A percentile compares a stretch with the other conserved stretches of the same genome.
phyloP scores from a whole-genome alignment of 2,113 vertebrate genomes.

The Sapayoa aenigma region DNA sequence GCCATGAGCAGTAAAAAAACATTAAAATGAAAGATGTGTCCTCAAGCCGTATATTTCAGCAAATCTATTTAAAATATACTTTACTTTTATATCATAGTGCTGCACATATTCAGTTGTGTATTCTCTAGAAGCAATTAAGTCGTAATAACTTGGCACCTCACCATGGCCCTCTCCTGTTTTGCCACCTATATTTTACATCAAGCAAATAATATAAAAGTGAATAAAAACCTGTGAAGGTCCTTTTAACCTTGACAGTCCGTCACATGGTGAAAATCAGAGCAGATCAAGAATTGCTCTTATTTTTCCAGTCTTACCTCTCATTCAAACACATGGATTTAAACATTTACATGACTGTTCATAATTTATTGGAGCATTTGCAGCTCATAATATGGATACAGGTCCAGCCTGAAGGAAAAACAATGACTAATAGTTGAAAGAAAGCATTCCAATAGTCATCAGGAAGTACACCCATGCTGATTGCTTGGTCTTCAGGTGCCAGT shows the following conservation, averaged over 20 bases:
- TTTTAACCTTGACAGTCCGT: constrained; percentile 36
- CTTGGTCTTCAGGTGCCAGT: not conserved
- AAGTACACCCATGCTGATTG: constrained; percentile 4
- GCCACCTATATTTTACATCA: not conserved
- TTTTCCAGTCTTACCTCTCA: constrained; percentile 3
- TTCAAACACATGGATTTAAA: constrained; percentile 27
- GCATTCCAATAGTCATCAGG: constrained; percentile 21
- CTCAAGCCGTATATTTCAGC: not conserved
- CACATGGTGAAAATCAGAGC: not conserved
- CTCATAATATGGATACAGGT: constrained; percentile 13
- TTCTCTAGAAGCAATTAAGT: constrained; percentile 24
- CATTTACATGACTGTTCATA: constrained; percentile 46
- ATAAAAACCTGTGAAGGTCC: constrained; percentile 12
- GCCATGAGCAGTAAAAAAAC: not conserved
- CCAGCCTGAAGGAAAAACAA: constrained; percentile 56
- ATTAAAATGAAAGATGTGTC: not conserved
- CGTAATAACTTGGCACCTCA: not conserved
- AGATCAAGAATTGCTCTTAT: constrained; percentile 3
- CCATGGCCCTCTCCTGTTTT: not conserved
- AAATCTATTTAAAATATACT: not conserved
- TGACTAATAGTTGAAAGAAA: constrained; percentile 41
- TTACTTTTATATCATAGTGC: not conserved
- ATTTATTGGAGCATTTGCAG: constrained; percentile 37
- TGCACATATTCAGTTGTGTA: not conserved
- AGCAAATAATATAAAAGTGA: not conserved